These are phyloP conservation scores for Psittacula cyanocephala DNA, from an alignment of 2,113 vertebrate species.

Conservation along the genomic window DNA sequence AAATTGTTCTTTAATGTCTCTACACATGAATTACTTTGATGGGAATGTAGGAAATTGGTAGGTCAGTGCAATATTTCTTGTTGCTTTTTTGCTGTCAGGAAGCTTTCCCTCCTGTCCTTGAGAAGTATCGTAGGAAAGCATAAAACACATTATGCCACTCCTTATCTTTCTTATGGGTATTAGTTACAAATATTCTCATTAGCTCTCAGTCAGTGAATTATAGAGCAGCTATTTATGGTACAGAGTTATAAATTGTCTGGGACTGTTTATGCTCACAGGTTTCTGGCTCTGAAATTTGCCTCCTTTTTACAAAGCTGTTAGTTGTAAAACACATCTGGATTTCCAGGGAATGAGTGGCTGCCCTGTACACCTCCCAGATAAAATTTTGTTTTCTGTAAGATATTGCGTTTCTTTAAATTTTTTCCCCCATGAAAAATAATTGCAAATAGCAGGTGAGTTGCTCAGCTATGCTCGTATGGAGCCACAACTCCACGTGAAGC, in stretches of 20 bases:
- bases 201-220: conserved; percentile 72
- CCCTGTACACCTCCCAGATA: neutral
- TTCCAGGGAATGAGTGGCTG: neutral
- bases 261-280: conserved; percentile 6
- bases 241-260: conserved; percentile 70
- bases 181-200: conserved; percentile 78
- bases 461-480: neutral
- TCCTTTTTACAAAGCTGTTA: neutral
- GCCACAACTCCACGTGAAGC: neutral
- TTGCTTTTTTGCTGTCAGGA: conserved; percentile 75
- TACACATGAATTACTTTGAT: conserved; percentile 76
- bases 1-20: conserved; percentile 77
- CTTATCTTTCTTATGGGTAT: conserved; percentile 78
- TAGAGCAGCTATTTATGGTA: conserved; percentile 65
- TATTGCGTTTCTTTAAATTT: neutral
- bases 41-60: conserved; percentile 70
- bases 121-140: conserved; percentile 60
- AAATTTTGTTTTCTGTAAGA: neutral
- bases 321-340: neutral
- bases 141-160: conserved; percentile 66
- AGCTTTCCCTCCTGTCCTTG: conserved; percentile 72
- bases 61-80: conserved; percentile 79
- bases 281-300: conserved; percentile 33
- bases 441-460: neutral
- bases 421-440: neutral